phyloP scores from a whole-genome alignment of 2,888 invertebrate species.

The Aplocera efformata region DNA sequence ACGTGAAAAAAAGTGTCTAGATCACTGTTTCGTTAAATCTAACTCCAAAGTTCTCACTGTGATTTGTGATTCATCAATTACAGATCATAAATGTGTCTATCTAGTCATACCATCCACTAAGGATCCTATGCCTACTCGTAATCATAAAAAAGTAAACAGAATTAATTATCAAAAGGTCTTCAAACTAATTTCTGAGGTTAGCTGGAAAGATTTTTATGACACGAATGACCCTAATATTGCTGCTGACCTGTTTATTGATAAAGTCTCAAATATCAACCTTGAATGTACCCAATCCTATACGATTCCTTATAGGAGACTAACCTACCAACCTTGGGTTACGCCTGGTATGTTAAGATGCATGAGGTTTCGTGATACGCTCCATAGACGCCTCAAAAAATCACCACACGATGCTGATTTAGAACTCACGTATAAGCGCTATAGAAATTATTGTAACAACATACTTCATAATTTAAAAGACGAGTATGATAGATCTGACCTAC shows the following conservation, averaged over 20 bases:
- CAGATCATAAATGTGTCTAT: slow-evolving; percentile 2
- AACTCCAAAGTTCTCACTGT: neutral
- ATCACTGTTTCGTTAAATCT: too few species aligned
- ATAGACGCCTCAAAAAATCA: slow-evolving; percentile 2
- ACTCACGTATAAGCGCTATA: neutral
- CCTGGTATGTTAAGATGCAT: slow-evolving; percentile 4
- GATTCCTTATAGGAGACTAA: neutral
- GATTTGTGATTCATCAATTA: slow-evolving; percentile 1
- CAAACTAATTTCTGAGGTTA: too few species aligned
- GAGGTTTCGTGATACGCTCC: slow-evolving; percentile 3
- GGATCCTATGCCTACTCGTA: too few species aligned
- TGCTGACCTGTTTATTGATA: too few species aligned
- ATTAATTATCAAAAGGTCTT: too few species aligned
- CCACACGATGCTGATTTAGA: neutral
- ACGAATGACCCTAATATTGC: too few species aligned
- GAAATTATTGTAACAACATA: too few species aligned
- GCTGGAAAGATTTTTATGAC: too few species aligned
- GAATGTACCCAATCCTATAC: too few species aligned
- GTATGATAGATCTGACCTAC: neutral
- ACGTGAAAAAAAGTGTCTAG: neutral
- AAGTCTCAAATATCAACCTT: neutral
- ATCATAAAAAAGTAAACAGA: too few species aligned
- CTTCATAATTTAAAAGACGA: neutral
- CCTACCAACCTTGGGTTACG: slow-evolving; percentile 2
- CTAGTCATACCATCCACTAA: neutral